Base-by-base conservation (phyloP, 1,140 invertebrate genomes). In the Paralvinella palmiformis region DNA sequence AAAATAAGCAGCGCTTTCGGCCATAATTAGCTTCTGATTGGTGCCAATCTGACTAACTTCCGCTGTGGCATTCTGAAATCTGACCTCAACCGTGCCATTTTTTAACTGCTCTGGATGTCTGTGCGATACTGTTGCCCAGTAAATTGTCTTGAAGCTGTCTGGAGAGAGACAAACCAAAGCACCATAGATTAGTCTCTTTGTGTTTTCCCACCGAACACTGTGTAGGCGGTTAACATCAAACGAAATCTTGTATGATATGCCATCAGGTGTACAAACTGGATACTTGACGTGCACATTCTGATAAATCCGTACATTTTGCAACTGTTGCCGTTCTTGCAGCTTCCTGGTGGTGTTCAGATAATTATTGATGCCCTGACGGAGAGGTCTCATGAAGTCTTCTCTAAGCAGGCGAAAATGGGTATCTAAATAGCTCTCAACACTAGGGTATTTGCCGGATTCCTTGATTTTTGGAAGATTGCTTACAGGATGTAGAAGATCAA, bases 331-430 rank as follows among this genome's bases (percentile, higher is more conserved):
- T 48, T 20, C 15, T 59, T 63, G 22, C 32, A 20, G 10, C 17
- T 57, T 35, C n/a, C 56, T 58, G 6, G 4, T 33, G 29, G 20
- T n/a, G 10, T 72, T 50, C 13, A 45, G 50, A 35, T 73, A 80
- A 31, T 74, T 44, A 29, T 36, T 44, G 41, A 81, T 67, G 29
- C 79, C 77, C 6, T 69, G 58, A 64, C 77, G 61, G 17, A 81
- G 36, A 29, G 78, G 71, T 10, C 36, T 29, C 15, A 77, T 53
- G 48, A 77, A 74, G 68, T 91, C 89, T 79, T 91, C 88, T 6
- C 86, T 73, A 24, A 91, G 73, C 7, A 90, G 75, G n/a, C 87
- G 77, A 71, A 89, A 89, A 64, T 91, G 89, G 1, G 86, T 82
- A 69, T 89, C 87, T 5, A 92, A 74, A 72, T 92, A 91, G 67